phyloP scores from a whole-genome alignment of 2,797 vertebrate species.

The Lepilemur ruficaudatus region DNA sequence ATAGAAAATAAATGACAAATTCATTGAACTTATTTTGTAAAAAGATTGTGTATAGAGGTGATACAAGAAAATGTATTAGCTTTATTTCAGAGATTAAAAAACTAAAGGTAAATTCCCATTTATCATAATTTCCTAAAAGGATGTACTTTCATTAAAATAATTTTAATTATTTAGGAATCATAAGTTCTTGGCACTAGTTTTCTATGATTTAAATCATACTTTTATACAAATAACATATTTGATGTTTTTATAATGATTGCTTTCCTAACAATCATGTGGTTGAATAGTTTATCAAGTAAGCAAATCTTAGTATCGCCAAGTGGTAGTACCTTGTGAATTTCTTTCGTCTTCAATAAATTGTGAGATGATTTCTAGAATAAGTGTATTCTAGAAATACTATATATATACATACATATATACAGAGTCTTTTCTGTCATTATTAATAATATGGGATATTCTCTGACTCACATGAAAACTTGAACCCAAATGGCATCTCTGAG shows the following conservation, averaged over 20 bases:
- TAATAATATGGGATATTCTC: neutral
- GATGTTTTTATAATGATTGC: neutral
- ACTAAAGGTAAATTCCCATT: neutral
- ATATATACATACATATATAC: neutral
- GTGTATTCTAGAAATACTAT: neutral
- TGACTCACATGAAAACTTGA: neutral
- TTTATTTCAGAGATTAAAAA: slow-evolving; percentile 62
- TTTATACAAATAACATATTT: slow-evolving; percentile 56
- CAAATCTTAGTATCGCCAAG: slow-evolving; percentile 47
- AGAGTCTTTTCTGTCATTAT: neutral
- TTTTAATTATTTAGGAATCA: slow-evolving; percentile 65
- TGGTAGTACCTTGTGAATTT: neutral
- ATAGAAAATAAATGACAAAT: neutral
- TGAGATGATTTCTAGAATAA: neutral
- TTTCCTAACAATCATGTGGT: slow-evolving; percentile 18
- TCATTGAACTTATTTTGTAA: slow-evolving; percentile 30
- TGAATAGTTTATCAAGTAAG: slow-evolving; percentile 64
- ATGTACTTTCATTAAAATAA: slow-evolving; percentile 58
- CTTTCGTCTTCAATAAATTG: neutral
- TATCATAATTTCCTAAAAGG: slow-evolving; percentile 40
- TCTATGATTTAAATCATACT: slow-evolving; percentile 70
- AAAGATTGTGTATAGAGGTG: neutral
- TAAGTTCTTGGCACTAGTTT: slow-evolving; percentile 63
- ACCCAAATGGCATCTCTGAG: neutral
- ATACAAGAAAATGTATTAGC: slow-evolving; percentile 28